Base-by-base conservation (phyloP, 2,888 invertebrate species). In the Notodonta dromedarius region DNA sequence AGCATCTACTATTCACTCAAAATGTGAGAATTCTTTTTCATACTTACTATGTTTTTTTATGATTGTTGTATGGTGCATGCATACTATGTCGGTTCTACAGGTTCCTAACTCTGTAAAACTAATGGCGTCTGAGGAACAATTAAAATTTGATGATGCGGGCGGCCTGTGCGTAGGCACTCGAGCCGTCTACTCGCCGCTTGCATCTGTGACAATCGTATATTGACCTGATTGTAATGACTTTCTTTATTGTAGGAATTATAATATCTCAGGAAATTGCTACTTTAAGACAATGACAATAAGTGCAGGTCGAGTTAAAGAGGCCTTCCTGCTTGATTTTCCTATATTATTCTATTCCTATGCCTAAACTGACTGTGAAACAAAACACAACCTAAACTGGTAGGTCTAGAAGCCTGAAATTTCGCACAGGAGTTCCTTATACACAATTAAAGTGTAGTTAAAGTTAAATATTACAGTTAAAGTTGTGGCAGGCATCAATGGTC, bases 71-170 rank as follows among this genome's bases (percentile, higher is more conserved):
- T 24, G 24, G 35, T 35, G 7, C 35, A 35, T 46, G 13, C 6
- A 2, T 46, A 11, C 46, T 5, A 56, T 61, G 55, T 24, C 65
- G 54, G 11, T 8, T 79, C 78, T 76, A 74, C 32, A 12, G 0
- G 5, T 48, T 59, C 5, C 0, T 14, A 72, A 39, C 39, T 73
- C 74, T 73, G 56, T 57, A 11, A 42, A 6, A 40, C 39, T 73
- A 62, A 71, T 70, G 74, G 78, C 82, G 79, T 78, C 79, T 76
- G 77, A 81, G 82, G 79, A 89, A 89, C 89, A 89, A 93, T 92
- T 92, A 91, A 85, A 83, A 80, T 84, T 84, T 85, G 88, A 92
- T 91, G 91, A 93, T 93, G 90, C 93, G 93, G 93, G 93, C 79
- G 65, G 84, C 71, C 83, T 93, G 92, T 92, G 81, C 73, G 42